Base-by-base conservation (phyloP, 2,797 vertebrate species). In the Balearica regulorum region DNA sequence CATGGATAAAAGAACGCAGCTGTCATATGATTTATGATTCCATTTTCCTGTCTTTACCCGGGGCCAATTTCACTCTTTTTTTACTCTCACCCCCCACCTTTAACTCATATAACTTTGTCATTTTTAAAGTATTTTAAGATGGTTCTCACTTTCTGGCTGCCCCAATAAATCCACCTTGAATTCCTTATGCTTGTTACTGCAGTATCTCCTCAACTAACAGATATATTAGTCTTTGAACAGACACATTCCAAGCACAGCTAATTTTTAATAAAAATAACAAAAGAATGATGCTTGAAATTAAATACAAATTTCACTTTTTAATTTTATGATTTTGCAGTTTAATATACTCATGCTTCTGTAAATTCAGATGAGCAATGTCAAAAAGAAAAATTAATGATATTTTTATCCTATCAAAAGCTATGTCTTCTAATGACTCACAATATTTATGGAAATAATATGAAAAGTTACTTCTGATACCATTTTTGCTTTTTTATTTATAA, bases 21-120 rank as follows among this genome's bases (percentile, higher is more conserved):
- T 97, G 93, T 97, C 95, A 17, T 15, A 73, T 97, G 97, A 97
- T 97, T 98, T 97, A 98, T 97, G 78, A 90, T 92, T 95, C 95
- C 70, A 92, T 81, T 97, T 97, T 95, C 96, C 88, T 96, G 90
- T 83, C 78, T 91, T 94, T 96, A 97, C 89, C 83, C 14, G 1
- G 70, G 88, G 78, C 89, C 96, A 91, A 91, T 75, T 95, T 91
- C 46, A 62, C 88, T 22, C n/a, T 55, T 62, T 87, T 77, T 91
- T 84, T 31, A 43, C 39, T 62, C 66, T 93, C 83, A 87, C 72
- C 72, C 39, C 80, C 92, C 53, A 83, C 43, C 88, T 90, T 94
- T 97, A 94, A 89, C 88, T 97, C 93, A 93, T 85, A 96, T 86
- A 96, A 96, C 65, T 95, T 90, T 88, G 87, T 94, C 80, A 96